Conservation (phyloP, 2,797 vertebrate species). For the Rhinogobio ventralis region DNA sequence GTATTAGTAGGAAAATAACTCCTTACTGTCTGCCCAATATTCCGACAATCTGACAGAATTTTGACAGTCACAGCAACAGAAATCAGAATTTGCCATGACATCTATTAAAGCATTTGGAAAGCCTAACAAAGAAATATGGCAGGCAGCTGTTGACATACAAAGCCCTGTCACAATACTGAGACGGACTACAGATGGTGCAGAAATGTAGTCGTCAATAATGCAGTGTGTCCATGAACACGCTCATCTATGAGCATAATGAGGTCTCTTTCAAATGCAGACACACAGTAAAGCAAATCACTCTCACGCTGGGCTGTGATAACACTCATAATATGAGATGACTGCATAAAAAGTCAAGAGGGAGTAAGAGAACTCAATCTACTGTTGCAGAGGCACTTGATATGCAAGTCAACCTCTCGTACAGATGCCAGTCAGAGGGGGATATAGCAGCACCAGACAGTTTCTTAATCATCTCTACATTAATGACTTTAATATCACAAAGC, state of each 20-base stretch:
- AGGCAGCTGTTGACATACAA: slow-evolving; percentile 25
- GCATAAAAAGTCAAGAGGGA: slow-evolving; percentile 39
- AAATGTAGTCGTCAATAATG: slow-evolving; percentile 31
- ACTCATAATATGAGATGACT: slow-evolving; percentile 14
- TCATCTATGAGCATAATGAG: slow-evolving; percentile 16
- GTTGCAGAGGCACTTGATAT: slow-evolving; percentile 41
- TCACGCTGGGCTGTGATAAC: slow-evolving; percentile 31
- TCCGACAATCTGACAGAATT: background rate
- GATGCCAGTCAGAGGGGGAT: slow-evolving; percentile 53
- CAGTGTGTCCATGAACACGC: background rate
- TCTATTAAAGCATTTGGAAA: background rate
- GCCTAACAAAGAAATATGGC: slow-evolving; percentile 5
- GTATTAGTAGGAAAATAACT: background rate
- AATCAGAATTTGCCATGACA: background rate
- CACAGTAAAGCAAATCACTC: slow-evolving; percentile 7
- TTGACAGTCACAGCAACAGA: background rate
- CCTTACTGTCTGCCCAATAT: background rate
- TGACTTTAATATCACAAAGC: slow-evolving; percentile 62
- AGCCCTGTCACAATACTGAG: slow-evolving; percentile 16
- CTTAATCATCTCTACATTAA: slow-evolving; percentile 76
- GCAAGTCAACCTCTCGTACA: slow-evolving; percentile 32
- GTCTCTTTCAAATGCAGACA: slow-evolving; percentile 12
- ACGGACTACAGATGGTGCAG: slow-evolving; percentile 15
- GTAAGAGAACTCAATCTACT: slow-evolving; percentile 26
- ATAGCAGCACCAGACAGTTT: slow-evolving; percentile 52